These are phyloP conservation scores for Poecile montanus DNA, from an alignment of 2,797 vertebrate genomes.

Conservation along the genomic window DNA sequence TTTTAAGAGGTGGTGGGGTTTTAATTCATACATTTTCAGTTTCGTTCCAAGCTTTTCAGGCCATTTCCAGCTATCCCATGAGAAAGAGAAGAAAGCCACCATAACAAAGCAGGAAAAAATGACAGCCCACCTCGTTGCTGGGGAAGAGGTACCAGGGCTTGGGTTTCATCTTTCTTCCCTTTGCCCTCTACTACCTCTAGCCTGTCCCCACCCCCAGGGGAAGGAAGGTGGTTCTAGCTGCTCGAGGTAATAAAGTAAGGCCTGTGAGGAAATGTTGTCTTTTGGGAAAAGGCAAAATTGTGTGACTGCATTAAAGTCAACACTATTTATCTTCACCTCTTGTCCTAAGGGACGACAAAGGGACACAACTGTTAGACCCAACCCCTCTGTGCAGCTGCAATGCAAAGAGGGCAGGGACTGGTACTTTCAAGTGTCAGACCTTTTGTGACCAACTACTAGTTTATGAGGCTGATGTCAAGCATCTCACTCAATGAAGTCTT, in stretches of 20 bases:
- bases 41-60: slow-evolving; percentile 23
- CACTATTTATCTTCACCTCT: slow-evolving; percentile 87
- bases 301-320: slow-evolving; percentile 82
- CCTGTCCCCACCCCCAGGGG: neutral
- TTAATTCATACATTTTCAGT: slow-evolving; percentile 4
- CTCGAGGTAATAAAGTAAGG: slow-evolving; percentile 43
- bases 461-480: slow-evolving; percentile 99
- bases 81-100: slow-evolving; percentile 61
- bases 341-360: slow-evolving; percentile 78
- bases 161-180: neutral
- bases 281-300: slow-evolving; percentile 79
- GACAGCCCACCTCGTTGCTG: slow-evolving; percentile 11
- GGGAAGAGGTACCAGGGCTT: slow-evolving; percentile 30
- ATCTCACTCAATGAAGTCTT: slow-evolving; percentile 98
- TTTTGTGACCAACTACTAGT: slow-evolving; percentile 96
- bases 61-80: slow-evolving; percentile 55
- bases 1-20: neutral
- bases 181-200: neutral
- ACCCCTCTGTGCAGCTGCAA: slow-evolving; percentile 83
- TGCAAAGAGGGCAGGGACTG: slow-evolving; percentile 87
- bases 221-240: slow-evolving; percentile 57
- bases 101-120: slow-evolving; percentile 49
- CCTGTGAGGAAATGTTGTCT: slow-evolving; percentile 79
- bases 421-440: slow-evolving; percentile 97
- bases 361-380: slow-evolving; percentile 82